A percentile compares a stretch with the other conserved stretches of the same genome.
Evolutionary conservation across 2,888 invertebrate genomes (phyloP).

Genomic region (Xestobium rufovillosum): DNA sequence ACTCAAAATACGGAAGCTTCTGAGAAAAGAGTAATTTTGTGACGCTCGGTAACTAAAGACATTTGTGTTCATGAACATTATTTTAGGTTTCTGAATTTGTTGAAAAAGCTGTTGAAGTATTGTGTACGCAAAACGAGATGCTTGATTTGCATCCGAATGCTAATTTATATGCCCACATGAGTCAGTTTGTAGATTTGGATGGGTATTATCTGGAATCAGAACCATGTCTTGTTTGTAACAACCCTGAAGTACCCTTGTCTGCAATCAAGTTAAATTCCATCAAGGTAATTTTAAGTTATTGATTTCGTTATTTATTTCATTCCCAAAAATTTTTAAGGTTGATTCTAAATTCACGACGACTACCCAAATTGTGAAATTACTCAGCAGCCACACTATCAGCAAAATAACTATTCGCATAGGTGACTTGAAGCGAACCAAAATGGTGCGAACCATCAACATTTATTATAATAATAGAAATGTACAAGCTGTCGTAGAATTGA

Average conservation of each 20-base stretch:
- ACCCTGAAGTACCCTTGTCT: slow-evolving; percentile 88
- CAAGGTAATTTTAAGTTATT: slow-evolving; percentile 67
- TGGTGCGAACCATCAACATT: slow-evolving; percentile 93
- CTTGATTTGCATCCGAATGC: slow-evolving; percentile 91
- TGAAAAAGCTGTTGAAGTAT: slow-evolving; percentile 76
- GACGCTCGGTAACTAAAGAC: not conserved
- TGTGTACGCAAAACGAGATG: slow-evolving; percentile 82
- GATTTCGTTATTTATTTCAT: slow-evolving; percentile 5
- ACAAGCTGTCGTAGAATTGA: slow-evolving; percentile 94
- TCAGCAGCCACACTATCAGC: slow-evolving; percentile 92
- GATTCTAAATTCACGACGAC: slow-evolving; percentile 98
- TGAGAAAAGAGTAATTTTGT: slow-evolving; percentile 18
- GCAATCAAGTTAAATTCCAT: slow-evolving; percentile 89
- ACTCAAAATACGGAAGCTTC: slow-evolving; percentile 58
- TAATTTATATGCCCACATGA: slow-evolving; percentile 82
- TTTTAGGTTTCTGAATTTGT: slow-evolving; percentile 65
- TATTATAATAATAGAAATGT: slow-evolving; percentile 95
- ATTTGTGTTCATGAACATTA: slow-evolving; percentile 14
- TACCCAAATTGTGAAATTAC: slow-evolving; percentile 93
- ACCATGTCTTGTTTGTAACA: slow-evolving; percentile 96
- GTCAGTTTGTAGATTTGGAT: slow-evolving; percentile 91
- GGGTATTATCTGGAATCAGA: slow-evolving; percentile 95
- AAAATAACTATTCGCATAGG: slow-evolving; percentile 88
- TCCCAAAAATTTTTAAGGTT: slow-evolving; percentile 51
- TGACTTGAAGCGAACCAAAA: slow-evolving; percentile 93